These are phyloP conservation scores for Sebastes steindachneri DNA, from an alignment of 2,797 vertebrate genomes.

Conservation along the genomic window DNA sequence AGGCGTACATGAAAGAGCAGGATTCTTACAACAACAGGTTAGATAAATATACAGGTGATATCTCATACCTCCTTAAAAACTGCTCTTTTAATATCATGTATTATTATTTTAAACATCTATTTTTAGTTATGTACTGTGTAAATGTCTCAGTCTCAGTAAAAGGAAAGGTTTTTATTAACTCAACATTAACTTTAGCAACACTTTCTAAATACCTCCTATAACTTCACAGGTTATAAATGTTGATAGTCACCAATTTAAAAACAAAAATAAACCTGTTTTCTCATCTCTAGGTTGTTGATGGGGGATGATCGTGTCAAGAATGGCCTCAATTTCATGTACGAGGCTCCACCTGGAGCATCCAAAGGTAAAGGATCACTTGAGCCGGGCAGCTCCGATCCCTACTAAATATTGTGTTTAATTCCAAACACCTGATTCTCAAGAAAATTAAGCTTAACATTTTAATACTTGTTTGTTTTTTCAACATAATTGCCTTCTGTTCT, in stretches of 20 bases:
- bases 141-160: neutral
- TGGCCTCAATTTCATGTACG: constrained; percentile 99
- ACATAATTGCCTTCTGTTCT: constrained; percentile 6
- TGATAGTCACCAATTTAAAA: neutral
- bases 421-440: neutral
- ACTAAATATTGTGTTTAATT: neutral
- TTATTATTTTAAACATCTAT: neutral
- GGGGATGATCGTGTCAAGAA: constrained; percentile 99
- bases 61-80: neutral
- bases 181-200: neutral
- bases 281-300: constrained; percentile 90
- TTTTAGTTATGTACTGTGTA: neutral
- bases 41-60: neutral
- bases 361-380: constrained; percentile 86
- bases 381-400: neutral
- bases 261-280: neutral
- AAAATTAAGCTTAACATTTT: neutral
- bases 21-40: constrained; percentile 98
- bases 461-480: constrained; percentile 9
- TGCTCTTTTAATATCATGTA: neutral
- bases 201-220: neutral
- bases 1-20: constrained; percentile 97
- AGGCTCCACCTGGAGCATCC: constrained; percentile 96
- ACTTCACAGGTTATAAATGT: neutral
- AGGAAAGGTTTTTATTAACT: neutral